These are phyloP conservation scores for Ypsolopha scabrella DNA, from an alignment of 2,888 invertebrate genomes.

Conservation along the genomic window DNA sequence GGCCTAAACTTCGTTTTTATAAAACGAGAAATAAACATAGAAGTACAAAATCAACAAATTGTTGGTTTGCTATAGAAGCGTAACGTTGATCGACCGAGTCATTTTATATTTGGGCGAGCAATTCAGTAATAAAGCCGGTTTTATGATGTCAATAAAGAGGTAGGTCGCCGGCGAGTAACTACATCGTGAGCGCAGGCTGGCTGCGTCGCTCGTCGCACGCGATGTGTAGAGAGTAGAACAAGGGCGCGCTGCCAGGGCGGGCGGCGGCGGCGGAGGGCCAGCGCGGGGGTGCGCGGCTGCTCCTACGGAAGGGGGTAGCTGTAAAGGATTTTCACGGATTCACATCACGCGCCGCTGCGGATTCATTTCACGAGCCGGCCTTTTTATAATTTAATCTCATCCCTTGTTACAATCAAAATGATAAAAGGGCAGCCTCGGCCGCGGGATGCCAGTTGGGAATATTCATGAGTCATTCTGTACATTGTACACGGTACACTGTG, in stretches of 20 bases:
- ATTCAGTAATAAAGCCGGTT: too few species aligned
- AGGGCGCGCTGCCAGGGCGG: not conserved
- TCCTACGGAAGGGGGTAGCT: not conserved
- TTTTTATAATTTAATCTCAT: slow-evolving; percentile 46
- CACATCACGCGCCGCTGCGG: slow-evolving; percentile 29
- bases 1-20: too few species aligned
- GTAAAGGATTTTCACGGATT: slow-evolving; percentile 11
- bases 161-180: too few species aligned
- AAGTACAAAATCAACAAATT: too few species aligned
- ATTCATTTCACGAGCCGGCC: slow-evolving; percentile 31
- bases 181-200: too few species aligned
- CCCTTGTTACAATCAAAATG: slow-evolving; percentile 37
- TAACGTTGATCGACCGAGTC: too few species aligned
- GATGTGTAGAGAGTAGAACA: not conserved
- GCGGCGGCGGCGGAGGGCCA: not conserved
- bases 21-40: too few species aligned
- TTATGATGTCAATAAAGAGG: too few species aligned
- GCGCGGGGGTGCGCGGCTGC: not conserved
- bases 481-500: not conserved
- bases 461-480: slow-evolving; percentile 16
- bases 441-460: slow-evolving; percentile 13
- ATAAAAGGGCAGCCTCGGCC: slow-evolving; percentile 19
- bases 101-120: too few species aligned
- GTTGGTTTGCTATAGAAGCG: too few species aligned
- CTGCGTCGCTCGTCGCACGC: not conserved